phyloP scores from a whole-genome alignment of 37 sponge, comb jelly and placozoan species.

The Hormiphora californensis region DNA sequence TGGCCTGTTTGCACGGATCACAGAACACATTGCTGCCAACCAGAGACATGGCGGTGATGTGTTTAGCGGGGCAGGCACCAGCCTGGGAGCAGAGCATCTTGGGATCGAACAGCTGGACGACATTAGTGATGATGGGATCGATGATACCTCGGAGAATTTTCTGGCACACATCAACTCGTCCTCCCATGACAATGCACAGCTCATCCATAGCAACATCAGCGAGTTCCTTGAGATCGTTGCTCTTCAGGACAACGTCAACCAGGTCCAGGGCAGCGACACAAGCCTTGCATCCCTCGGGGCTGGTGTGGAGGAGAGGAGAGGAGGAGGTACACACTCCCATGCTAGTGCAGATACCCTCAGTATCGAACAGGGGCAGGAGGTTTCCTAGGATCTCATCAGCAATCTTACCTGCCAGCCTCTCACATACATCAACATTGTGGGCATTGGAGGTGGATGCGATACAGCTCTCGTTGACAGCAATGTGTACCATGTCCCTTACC shows the following conservation, averaged over 20 bases:
- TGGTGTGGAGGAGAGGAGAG: neutral
- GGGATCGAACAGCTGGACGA: constrained; percentile 26
- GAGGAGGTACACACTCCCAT: neutral
- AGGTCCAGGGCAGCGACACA: constrained; percentile 23
- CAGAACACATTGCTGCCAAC: neutral
- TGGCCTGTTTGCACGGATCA: neutral
- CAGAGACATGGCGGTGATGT: neutral
- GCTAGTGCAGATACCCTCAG: neutral
- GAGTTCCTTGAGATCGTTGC: neutral
- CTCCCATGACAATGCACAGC: constrained; percentile 9
- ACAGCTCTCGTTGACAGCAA: constrained; percentile 16
- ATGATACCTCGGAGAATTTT: neutral
- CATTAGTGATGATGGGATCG: constrained; percentile 9
- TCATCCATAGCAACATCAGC: constrained; percentile 12
- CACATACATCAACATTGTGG: neutral
- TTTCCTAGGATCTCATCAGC: constrained; percentile 35
- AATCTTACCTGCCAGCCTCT: neutral
- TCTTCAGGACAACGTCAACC: neutral
- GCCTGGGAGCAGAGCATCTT: constrained; percentile 18
- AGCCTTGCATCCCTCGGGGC: constrained; percentile 41
- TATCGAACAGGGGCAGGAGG: constrained; percentile 28
- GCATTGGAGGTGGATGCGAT: neutral
- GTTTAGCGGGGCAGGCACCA: neutral
- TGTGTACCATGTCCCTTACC: neutral
- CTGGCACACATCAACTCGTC: neutral